Evolutionary conservation across 2,113 vertebrate species (phyloP).

Genomic region (Tenebrosternarchus preto): DNA sequence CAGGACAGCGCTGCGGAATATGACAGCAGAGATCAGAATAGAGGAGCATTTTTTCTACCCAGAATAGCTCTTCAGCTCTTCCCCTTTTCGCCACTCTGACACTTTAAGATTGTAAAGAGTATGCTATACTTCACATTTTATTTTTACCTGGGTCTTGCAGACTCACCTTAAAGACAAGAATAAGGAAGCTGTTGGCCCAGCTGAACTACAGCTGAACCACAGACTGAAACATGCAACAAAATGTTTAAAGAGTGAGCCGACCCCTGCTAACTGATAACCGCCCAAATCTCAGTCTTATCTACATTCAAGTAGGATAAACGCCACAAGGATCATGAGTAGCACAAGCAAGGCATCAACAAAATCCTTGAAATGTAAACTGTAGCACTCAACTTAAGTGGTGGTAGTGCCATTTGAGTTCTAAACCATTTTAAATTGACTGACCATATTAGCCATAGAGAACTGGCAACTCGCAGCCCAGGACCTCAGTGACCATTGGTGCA

Average conservation of each 20-base stretch:
- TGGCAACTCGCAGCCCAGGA: too few relatives aligned
- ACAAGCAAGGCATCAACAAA: too few relatives aligned
- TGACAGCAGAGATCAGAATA: slow-evolving; percentile 52
- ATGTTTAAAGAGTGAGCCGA: not conserved
- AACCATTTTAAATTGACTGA: too few relatives aligned
- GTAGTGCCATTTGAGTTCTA: too few relatives aligned
- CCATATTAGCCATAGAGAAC: too few relatives aligned
- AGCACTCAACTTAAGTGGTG: too few relatives aligned
- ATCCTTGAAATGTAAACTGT: too few relatives aligned
- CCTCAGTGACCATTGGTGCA: too few relatives aligned
- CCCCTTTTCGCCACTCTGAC: slow-evolving; percentile 15
- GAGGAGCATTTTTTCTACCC: slow-evolving; percentile 67
- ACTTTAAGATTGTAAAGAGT: not conserved
- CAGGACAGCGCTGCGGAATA: not conserved
- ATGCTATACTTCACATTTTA: not conserved
- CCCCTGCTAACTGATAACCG: too few relatives aligned
- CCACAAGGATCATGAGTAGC: too few relatives aligned
- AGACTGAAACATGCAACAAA: not conserved
- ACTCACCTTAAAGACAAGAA: not conserved
- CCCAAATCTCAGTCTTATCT: too few relatives aligned
- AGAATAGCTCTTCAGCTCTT: slow-evolving; percentile 57
- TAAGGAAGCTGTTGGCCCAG: not conserved
- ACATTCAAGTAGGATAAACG: too few relatives aligned
- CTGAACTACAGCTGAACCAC: not conserved
- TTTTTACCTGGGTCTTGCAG: not conserved